These are phyloP conservation scores for Trissolcus brochymenae DNA, from an alignment of 2,888 invertebrate species.

Conservation along the genomic window DNA sequence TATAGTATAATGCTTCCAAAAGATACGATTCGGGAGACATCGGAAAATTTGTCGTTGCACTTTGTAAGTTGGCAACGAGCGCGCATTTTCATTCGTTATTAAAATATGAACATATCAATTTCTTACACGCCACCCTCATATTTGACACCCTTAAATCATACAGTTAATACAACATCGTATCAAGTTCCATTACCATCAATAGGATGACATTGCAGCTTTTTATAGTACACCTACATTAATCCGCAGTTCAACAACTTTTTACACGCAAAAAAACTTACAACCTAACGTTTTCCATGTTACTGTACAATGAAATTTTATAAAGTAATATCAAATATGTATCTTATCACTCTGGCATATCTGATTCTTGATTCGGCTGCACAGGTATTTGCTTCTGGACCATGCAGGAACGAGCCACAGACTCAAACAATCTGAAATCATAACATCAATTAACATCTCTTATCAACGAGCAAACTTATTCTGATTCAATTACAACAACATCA, in stretches of 20 bases:
- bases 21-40: conserved; percentile 70
- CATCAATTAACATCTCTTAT: not conserved
- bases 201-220: conserved; percentile 65
- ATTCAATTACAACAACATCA: not conserved
- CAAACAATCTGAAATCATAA: conserved; percentile 86
- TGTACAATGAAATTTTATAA: conserved; percentile 69
- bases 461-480: not conserved
- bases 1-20: conserved; percentile 62
- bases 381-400: conserved; percentile 87
- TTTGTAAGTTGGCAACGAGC: conserved; percentile 68
- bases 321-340: conserved; percentile 66
- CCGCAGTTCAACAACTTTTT: conserved; percentile 74
- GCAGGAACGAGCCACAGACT: conserved; percentile 97
- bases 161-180: conserved; percentile 55
- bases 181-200: conserved; percentile 48
- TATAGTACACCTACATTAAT: conserved; percentile 71
- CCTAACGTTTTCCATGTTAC: conserved; percentile 65
- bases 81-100: conserved; percentile 67
- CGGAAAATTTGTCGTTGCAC: conserved; percentile 65
- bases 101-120: conserved; percentile 75
- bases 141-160: conserved; percentile 48
- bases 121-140: conserved; percentile 65
- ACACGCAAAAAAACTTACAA: conserved; percentile 68
- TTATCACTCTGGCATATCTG: conserved; percentile 83
- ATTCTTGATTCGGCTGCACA: conserved; percentile 81